Base-by-base conservation (phyloP, 2,113 vertebrate species). In the Panurus biarmicus region DNA sequence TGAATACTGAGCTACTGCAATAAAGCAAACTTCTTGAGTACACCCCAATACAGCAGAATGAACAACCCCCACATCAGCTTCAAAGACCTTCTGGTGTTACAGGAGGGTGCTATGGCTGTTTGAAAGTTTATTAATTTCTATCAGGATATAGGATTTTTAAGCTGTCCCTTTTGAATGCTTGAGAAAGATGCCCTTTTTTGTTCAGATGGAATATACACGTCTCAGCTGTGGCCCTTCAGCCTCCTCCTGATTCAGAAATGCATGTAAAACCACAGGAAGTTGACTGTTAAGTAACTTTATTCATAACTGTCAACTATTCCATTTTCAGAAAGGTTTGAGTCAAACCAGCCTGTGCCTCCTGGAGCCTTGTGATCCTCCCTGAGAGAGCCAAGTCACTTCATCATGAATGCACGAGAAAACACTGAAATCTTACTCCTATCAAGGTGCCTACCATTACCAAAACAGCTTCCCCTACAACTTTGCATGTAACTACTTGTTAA, bases 281-380 rank as follows among this genome's bases (percentile, higher is more conserved):
- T 94, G 89, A 94, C 95, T 96, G 92, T 89, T 94, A 94, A 95
- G 84, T 92, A 96, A 89, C 89, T 87, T 96, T 92, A 97, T 96
- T 96, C 90, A 87, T 79, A 96, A 95, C 89, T 92, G 93, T 87
- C 94, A 96, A 94, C 54, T 92, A 86, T 91, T 94, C 86, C 86
- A 61, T 96, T 96, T 97, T 95, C 94, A 96, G 85, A 71, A 90
- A 96, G 85, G 83, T 93, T 93, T 94, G 81, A 96, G 78, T 95
- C 85, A 84, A 75, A 96, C 36, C 92, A 96, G 81, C 80, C 79
- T 82, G 90, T 44, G 62, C 29, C 58, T 85, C 62, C 61, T 57
- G 36, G 4, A 91, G 82, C 54, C 93, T 71, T 79, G 47, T 67
- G 86, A 95, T 82, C 58, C 89, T 47, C n/a, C 19, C 72, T 20